Evolutionary conservation across 2,113 vertebrate genomes (phyloP).

Genomic region (Lepus timidus): DNA sequence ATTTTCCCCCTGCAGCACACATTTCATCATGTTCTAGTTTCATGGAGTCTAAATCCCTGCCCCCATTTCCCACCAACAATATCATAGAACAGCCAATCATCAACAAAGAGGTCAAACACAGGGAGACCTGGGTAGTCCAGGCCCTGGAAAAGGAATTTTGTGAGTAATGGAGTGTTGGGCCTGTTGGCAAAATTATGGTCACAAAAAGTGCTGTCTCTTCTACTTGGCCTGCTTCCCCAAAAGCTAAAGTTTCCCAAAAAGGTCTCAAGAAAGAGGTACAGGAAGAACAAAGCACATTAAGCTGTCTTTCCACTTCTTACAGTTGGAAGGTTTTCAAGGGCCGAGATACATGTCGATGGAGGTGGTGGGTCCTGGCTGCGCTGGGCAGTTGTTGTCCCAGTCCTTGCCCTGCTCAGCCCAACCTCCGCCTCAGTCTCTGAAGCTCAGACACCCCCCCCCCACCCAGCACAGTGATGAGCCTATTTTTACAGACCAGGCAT

Average conservation of each 20-base stretch:
- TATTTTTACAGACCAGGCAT: constrained; percentile 78
- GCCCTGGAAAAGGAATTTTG: constrained; percentile 24
- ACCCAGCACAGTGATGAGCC: constrained; percentile 45
- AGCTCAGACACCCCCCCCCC: constrained; percentile 57
- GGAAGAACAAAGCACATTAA: constrained; percentile 11
- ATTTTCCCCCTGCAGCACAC: neutral
- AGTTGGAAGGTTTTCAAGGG: constrained; percentile 55
- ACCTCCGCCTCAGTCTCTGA: constrained; percentile 28
- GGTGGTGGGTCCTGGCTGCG: constrained; percentile 1
- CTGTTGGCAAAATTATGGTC: constrained; percentile 59
- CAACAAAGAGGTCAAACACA: neutral
- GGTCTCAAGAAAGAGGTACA: constrained; percentile 63
- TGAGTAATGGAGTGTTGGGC: constrained; percentile 15
- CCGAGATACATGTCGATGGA: neutral
- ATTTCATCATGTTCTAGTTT: constrained; percentile 19
- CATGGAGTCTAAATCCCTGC: neutral
- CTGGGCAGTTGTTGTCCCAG: neutral
- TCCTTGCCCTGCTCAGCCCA: constrained; percentile 8
- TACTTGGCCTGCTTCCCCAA: constrained; percentile 57
- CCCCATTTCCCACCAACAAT: neutral
- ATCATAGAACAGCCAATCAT: constrained; percentile 25
- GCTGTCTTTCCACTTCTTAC: constrained; percentile 43
- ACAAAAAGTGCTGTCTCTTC: constrained; percentile 58
- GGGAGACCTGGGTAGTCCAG: neutral
- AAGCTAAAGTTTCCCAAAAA: constrained; percentile 65